Conservation (phyloP, 1,140 invertebrate genomes). For the Orius insidiosus region DNA sequence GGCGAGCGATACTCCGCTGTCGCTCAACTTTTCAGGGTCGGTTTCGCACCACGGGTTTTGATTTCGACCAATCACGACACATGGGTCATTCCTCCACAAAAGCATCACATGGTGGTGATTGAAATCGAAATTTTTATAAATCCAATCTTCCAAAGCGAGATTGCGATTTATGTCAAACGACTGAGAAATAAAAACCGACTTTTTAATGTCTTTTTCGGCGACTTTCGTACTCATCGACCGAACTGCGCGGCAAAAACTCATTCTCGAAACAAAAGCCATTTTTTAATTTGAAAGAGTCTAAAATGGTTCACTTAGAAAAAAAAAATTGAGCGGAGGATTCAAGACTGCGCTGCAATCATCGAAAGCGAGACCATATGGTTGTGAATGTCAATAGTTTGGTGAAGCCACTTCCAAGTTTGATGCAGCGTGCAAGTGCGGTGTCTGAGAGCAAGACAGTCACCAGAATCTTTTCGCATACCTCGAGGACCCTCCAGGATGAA, state of each 20-base stretch:
- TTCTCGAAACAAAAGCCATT: conserved; percentile 7
- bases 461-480: conserved; percentile 65
- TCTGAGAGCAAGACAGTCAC: conserved; percentile 70
- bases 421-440: conserved; percentile 57
- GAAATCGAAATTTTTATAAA: conserved; percentile 73
- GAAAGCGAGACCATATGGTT: conserved; percentile 65
- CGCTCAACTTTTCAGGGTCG: conserved; percentile 40
- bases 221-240: conserved; percentile 13
- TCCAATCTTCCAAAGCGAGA: conserved; percentile 85
- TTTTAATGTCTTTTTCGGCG: conserved; percentile 37
- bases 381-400: conserved; percentile 70
- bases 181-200: conserved; percentile 81
- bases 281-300: neutral
- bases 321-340: conserved; percentile 2
- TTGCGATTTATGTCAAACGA: conserved; percentile 79
- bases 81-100: conserved; percentile 80
- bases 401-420: conserved; percentile 83
- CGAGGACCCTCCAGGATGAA: conserved; percentile 36
- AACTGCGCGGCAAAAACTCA: too few species aligned
- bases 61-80: conserved; percentile 90
- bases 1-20: conserved; percentile 50
- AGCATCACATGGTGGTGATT: conserved; percentile 64
- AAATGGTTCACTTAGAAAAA: conserved; percentile 1
- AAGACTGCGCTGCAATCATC: conserved; percentile 24
- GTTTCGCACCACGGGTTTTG: conserved; percentile 94